Evolutionary conservation across 2,113 vertebrate species (phyloP).

Genomic region (Perognathus longimembris): DNA sequence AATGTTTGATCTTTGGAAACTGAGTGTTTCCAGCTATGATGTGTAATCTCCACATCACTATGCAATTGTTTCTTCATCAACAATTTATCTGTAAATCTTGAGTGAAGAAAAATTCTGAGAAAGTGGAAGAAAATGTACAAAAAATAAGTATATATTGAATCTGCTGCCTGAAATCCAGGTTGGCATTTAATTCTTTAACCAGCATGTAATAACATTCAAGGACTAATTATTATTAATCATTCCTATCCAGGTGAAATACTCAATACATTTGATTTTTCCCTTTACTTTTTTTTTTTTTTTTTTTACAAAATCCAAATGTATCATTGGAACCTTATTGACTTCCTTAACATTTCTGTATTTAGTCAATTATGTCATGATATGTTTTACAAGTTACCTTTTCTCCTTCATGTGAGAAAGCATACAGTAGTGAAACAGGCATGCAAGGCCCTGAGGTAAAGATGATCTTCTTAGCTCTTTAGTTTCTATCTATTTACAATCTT

Average conservation of each 20-base stretch:
- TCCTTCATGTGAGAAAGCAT: background rate
- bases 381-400: background rate
- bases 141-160: background rate
- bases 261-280: background rate
- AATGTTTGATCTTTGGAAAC: background rate
- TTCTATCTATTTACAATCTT: background rate
- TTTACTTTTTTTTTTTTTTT: background rate
- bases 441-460: background rate
- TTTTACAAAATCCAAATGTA: slow-evolving; percentile 8
- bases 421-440: rapidly evolving
- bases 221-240: background rate
- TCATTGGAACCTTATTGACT: background rate
- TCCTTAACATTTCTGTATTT: background rate
- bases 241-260: background rate
- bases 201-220: background rate
- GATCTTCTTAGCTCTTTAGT: background rate
- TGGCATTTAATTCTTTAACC: background rate
- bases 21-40: no score
- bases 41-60: background rate
- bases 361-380: background rate
- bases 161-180: background rate
- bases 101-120: background rate
- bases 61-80: background rate
- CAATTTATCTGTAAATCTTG: background rate
- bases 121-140: background rate